Evolutionary conservation across 2,888 invertebrate genomes (phyloP).

Genomic region (Nesidiocoris tenuis): DNA sequence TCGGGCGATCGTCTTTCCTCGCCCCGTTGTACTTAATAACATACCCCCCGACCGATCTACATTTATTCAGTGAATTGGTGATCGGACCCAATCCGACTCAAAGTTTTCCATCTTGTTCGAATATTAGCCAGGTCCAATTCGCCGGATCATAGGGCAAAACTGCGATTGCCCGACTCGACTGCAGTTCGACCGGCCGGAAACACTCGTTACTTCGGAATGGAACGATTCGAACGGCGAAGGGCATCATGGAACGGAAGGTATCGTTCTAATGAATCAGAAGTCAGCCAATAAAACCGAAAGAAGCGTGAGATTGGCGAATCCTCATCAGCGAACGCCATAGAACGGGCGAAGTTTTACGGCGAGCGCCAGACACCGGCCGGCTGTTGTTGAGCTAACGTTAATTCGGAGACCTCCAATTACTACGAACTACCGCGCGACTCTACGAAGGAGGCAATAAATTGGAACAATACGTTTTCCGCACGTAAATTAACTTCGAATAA

Average conservation of each 20-base stretch:
- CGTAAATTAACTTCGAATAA: conserved; percentile 27
- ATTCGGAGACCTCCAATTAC: conserved; percentile 21
- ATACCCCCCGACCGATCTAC: too few relatives aligned
- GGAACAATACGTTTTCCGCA: conserved; percentile 32
- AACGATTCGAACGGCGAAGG: background rate
- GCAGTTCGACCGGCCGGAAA: background rate
- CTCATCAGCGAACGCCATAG: conserved; percentile 13
- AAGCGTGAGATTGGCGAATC: conserved; percentile 29
- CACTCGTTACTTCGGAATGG: background rate
- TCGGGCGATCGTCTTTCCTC: too few relatives aligned
- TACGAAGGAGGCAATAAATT: conserved; percentile 8
- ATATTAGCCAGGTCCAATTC: too few relatives aligned
- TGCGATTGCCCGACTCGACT: background rate
- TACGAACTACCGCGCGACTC: background rate
- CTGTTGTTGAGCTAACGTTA: background rate
- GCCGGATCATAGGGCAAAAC: background rate
- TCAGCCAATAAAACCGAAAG: conserved; percentile 25
- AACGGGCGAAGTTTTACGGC: conserved; percentile 14
- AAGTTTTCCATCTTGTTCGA: too few relatives aligned
- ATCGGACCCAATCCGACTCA: too few relatives aligned
- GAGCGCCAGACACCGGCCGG: background rate
- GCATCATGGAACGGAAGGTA: conserved; percentile 7
- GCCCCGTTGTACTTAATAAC: too few relatives aligned
- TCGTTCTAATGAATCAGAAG: conserved; percentile 14
- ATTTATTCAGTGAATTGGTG: too few relatives aligned